Evolutionary conservation across 2,113 vertebrate genomes (phyloP), one percentile per base, ranked within the genome.

Genomic region (Pholis gunnellus): DNA sequence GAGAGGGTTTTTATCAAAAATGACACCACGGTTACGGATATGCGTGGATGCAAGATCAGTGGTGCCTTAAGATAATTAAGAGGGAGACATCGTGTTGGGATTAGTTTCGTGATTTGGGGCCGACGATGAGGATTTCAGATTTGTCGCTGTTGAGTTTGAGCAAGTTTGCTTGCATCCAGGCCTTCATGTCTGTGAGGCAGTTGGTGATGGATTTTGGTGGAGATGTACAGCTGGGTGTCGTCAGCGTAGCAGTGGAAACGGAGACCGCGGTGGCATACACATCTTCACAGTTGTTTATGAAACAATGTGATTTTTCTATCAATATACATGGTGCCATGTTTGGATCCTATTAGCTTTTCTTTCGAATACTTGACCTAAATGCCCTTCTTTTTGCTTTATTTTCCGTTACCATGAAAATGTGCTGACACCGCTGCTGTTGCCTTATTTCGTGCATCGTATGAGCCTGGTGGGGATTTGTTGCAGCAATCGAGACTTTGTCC

Each of bases 321-420:
- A 69, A 75, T 75, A 56, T 17, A 50, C 27, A 74, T 68, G 81
- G 75, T 88, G 48, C 9, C 2, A 10, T 67, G 25, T 67, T 31
- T 34, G 67, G 29, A 77, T 84, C 82, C 59, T 56, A 52, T 61
- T 46, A 72, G 77, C 68, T 31, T 86, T 82, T 66, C 68, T 70
- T 72, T 70, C 69, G 71, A 75, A 44, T 36, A 61, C 77, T 72
- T 91, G 87, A 92, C 85, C 70, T 56, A 36, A 83, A 72, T 31
- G 75, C 36, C 65, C 82, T 79, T 44, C 34, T 64, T 79, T 87
- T 85, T 87, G 61, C 86, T 88, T 81, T 73, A 81, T 86, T 86
- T 83, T 87, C 79, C 73, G 78, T 86, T 89, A 90, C 89, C 57
- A 71, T 78, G 44, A 78, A 89, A 87, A 81, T 60, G 65, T 90